phyloP scores from a whole-genome alignment of 2,113 vertebrate genomes.

The Uria aalge region DNA sequence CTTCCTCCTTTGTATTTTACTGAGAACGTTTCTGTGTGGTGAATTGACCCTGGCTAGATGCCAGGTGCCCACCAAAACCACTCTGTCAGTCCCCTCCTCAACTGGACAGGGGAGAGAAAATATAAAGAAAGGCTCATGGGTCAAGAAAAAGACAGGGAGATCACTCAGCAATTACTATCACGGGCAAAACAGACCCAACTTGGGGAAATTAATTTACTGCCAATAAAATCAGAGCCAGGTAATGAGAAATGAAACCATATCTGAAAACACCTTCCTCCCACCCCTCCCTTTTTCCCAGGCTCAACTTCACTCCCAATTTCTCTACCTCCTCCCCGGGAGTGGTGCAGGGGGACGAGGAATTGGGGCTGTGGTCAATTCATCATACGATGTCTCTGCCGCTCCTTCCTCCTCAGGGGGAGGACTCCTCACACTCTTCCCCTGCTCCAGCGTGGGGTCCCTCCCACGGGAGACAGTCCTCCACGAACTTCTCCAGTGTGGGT shows the following conservation, averaged over 20 bases:
- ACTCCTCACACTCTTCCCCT: background rate
- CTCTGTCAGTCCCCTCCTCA: background rate
- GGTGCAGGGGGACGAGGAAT: accelerated
- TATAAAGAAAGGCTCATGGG: too few relatives aligned
- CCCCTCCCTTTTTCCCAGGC: background rate
- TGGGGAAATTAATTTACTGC: background rate
- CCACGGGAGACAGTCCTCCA: background rate
- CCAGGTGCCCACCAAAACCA: background rate
- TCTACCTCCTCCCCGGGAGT: background rate
- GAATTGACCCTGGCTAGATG: background rate
- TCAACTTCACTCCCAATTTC: background rate
- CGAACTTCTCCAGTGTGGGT: background rate
- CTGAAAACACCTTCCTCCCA: too few relatives aligned
- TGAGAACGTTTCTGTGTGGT: background rate
- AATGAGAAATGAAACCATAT: background rate
- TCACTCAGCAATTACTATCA: background rate
- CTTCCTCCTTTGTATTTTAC: background rate
- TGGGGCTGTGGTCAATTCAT: background rate
- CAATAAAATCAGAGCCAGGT: background rate
- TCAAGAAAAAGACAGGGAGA: background rate
- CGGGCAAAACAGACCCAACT: background rate
- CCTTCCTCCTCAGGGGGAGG: background rate
- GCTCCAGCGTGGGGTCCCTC: background rate
- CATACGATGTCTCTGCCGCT: background rate
- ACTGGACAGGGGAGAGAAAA: background rate